Conservation (phyloP, 2,113 vertebrate genomes). For the Anolis sagrei region DNA sequence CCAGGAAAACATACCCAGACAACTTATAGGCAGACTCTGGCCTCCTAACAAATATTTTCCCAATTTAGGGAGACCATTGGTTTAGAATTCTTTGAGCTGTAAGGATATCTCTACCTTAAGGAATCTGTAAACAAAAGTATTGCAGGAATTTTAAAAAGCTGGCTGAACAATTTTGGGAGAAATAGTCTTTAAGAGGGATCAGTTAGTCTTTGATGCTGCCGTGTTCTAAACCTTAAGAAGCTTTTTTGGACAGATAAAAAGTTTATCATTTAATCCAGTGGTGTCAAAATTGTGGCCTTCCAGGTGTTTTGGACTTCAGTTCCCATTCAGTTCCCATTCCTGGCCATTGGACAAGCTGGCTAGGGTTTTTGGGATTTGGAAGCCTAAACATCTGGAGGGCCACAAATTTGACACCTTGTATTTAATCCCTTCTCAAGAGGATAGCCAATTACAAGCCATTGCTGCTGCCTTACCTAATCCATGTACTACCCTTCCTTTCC, state of each 20-base stretch:
- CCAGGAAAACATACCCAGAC: background rate
- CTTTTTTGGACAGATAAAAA: conserved; percentile 62
- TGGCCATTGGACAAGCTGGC: too few relatives aligned
- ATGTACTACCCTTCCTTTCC: too few relatives aligned
- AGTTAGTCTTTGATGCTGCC: conserved; percentile 41
- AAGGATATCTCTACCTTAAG: background rate
- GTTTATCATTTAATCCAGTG: background rate
- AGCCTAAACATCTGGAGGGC: too few relatives aligned
- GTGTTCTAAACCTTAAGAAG: conserved; percentile 62
- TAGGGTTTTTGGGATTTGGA: too few relatives aligned
- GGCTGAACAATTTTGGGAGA: conserved; percentile 45
- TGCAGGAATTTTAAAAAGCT: conserved; percentile 46
- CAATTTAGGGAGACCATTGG: background rate
- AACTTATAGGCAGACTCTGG: background rate
- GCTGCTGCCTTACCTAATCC: background rate
- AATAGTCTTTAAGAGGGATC: conserved; percentile 47
- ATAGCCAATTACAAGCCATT: conserved; percentile 31
- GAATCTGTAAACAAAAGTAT: conserved; percentile 32
- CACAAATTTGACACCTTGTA: background rate
- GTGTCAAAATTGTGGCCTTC: too few relatives aligned
- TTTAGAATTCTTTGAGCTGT: background rate
- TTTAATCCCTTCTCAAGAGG: conserved; percentile 32
- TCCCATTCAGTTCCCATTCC: too few relatives aligned
- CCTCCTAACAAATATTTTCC: background rate
- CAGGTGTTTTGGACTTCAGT: too few relatives aligned